These are phyloP conservation scores for Chaenogobius annularis DNA, from an alignment of 2,113 vertebrate species.

Conservation along the genomic window DNA sequence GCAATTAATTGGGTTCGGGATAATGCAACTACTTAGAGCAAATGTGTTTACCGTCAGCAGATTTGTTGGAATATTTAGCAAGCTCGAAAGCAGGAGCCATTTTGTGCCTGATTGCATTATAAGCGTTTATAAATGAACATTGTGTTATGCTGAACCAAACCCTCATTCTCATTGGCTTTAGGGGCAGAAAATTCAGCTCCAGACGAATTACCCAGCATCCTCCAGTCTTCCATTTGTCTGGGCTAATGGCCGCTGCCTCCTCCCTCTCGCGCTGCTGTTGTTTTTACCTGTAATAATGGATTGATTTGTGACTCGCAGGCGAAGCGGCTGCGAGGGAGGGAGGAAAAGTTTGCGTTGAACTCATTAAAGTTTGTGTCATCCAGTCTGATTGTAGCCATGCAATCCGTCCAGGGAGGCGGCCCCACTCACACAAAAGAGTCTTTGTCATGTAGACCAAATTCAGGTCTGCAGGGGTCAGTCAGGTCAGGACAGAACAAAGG, in stretches of 20 bases:
- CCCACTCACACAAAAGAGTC: not conserved
- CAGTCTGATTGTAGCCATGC: conserved; percentile 71
- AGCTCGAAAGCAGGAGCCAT: not conserved
- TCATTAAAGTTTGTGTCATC: conserved; percentile 78
- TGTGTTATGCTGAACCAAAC: conserved; percentile 19
- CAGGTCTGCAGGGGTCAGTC: not conserved
- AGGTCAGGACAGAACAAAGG: not conserved
- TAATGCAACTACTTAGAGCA: not conserved
- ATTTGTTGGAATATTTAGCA: not conserved
- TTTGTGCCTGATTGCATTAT: conserved; percentile 5
- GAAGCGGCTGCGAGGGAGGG: conserved; percentile 47
- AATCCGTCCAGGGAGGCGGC: conserved; percentile 69
- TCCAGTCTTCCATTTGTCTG: conserved; percentile 60
- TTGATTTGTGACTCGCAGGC: conserved; percentile 68
- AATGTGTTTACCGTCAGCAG: not conserved
- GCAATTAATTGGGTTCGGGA: not conserved
- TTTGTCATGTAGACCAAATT: not conserved
- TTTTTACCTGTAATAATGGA: conserved; percentile 71
- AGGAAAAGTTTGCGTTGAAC: conserved; percentile 68
- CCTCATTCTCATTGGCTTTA: conserved; percentile 18
- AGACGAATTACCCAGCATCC: conserved; percentile 55
- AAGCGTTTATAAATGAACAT: conserved; percentile 4
- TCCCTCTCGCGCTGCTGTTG: conserved; percentile 62
- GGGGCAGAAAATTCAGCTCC: conserved; percentile 42
- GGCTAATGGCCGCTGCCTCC: conserved; percentile 66